Conservation (phyloP, 2,797 vertebrate genomes). For the Antennarius maculatus region DNA sequence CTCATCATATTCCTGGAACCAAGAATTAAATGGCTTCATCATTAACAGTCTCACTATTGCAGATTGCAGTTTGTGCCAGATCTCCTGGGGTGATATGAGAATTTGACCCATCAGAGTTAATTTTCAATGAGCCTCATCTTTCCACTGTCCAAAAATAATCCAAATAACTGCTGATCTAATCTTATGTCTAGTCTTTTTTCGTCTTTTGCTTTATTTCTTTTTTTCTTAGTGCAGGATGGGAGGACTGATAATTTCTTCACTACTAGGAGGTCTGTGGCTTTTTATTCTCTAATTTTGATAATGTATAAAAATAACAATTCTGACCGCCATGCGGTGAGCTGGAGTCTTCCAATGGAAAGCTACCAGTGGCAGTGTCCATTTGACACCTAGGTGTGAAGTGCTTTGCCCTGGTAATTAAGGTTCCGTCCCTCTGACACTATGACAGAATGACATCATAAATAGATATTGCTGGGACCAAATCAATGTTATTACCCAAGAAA, state of each 20-base stretch:
- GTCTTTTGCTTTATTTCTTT: not conserved
- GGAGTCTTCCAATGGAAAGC: not conserved
- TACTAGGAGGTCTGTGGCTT: not conserved
- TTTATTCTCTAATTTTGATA: not conserved
- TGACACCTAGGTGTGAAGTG: too few relatives aligned
- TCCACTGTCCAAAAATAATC: not conserved
- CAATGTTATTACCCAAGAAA: too few relatives aligned
- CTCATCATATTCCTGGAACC: not conserved
- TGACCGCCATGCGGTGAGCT: not conserved
- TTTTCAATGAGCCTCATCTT: conserved; percentile 14
- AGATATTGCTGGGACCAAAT: too few relatives aligned
- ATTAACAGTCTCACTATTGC: not conserved
- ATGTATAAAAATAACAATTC: not conserved
- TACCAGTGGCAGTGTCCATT: too few relatives aligned
- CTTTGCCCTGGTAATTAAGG: too few relatives aligned
- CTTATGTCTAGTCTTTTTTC: not conserved
- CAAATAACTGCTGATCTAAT: conserved; percentile 1
- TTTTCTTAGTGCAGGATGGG: conserved; percentile 39
- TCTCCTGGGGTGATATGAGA: not conserved
- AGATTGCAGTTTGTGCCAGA: conserved; percentile 1
- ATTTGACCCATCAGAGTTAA: conserved; percentile 16
- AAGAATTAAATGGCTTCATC: not conserved
- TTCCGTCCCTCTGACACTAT: too few relatives aligned
- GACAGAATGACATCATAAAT: too few relatives aligned
- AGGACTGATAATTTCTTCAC: conserved; percentile 31